Conservation (phyloP, 2,113 vertebrate species). For the Dendrocopos noguchii region DNA sequence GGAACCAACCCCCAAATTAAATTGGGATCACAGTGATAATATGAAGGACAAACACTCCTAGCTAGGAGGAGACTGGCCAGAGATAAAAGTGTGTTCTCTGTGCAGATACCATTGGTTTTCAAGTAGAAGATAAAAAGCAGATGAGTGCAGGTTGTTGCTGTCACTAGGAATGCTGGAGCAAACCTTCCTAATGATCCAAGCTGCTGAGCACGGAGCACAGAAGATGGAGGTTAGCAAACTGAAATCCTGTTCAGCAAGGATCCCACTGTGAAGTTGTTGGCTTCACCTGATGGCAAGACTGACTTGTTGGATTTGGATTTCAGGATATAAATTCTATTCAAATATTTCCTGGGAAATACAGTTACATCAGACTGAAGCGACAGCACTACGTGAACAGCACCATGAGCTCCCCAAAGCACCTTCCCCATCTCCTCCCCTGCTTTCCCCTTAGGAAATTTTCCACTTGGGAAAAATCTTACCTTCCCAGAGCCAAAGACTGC, state of each 20-base stretch:
- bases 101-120: neutral
- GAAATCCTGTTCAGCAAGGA: neutral
- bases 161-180: neutral
- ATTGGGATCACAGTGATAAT: neutral
- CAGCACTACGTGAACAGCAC: neutral
- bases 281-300: neutral
- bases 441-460: neutral
- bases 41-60: neutral
- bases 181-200: neutral
- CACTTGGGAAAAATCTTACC: conserved; percentile 73
- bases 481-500: conserved; percentile 94
- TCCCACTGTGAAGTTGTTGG: neutral
- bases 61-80: neutral
- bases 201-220: neutral
- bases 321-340: neutral
- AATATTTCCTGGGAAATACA: neutral
- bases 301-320: neutral
- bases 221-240: neutral
- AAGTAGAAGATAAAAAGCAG: neutral
- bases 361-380: neutral
- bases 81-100: neutral
- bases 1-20: neutral
- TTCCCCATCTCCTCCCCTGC: neutral
- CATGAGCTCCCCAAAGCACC: neutral
- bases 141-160: neutral